phyloP scores from a whole-genome alignment of 1,140 invertebrate species.

The Hermetia illucens region DNA sequence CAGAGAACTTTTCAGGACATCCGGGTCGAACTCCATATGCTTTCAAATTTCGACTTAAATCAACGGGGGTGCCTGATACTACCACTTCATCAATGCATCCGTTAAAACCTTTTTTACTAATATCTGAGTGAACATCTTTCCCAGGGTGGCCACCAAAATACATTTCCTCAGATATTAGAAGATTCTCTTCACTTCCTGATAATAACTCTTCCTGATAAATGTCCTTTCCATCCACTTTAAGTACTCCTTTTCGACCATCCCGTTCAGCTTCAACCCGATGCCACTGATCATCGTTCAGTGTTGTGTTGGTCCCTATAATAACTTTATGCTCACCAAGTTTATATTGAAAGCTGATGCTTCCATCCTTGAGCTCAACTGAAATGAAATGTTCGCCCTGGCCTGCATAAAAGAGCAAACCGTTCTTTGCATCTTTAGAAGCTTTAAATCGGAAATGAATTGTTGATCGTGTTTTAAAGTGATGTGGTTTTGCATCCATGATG shows the following conservation, averaged over 20 bases:
- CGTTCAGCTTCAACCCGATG: slow-evolving; percentile 60
- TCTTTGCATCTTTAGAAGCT: slow-evolving; percentile 53
- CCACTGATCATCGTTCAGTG: slow-evolving; percentile 74
- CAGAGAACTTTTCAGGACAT: slow-evolving; percentile 54
- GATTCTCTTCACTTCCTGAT: slow-evolving; percentile 22
- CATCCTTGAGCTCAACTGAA: slow-evolving; percentile 68
- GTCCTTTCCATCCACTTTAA: slow-evolving; percentile 51
- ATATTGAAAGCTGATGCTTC: slow-evolving; percentile 55
- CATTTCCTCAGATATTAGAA: slow-evolving; percentile 50
- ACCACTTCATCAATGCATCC: slow-evolving; percentile 82
- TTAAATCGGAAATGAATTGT: slow-evolving; percentile 66
- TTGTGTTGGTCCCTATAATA: slow-evolving; percentile 33
- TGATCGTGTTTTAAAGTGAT: slow-evolving; percentile 38
- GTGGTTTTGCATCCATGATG: slow-evolving; percentile 43
- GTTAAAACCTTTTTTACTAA: slow-evolving; percentile 68
- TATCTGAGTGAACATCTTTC: slow-evolving; percentile 45
- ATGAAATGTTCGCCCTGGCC: slow-evolving; percentile 62
- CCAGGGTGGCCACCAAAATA: slow-evolving; percentile 80
- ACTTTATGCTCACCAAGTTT: slow-evolving; percentile 49
- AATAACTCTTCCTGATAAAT: slow-evolving; percentile 28
- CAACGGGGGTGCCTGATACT: slow-evolving; percentile 56
- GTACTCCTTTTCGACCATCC: slow-evolving; percentile 42
- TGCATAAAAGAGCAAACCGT: slow-evolving; percentile 80
- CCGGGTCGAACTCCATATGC: slow-evolving; percentile 69
- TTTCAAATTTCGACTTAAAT: slow-evolving; percentile 63